Base-by-base conservation (phyloP, 2,797 vertebrate species). In the Micropoecilia bifurca region DNA sequence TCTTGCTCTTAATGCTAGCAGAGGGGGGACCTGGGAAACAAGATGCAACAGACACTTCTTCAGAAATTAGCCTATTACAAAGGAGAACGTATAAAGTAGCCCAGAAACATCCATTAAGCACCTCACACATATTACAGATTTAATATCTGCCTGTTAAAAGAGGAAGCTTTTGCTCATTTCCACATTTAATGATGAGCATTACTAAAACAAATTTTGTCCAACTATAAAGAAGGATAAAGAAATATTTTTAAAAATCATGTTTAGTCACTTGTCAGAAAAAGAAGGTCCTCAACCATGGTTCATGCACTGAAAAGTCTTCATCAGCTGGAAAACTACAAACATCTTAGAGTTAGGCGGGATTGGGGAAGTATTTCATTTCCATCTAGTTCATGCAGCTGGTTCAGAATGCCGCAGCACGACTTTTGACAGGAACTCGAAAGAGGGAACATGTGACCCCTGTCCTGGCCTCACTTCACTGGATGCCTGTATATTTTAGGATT, bases 1-100 rank as follows among this genome's bases (percentile, higher is more conserved):
- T 96, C 95, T 98, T 98, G 96, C 95, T 96, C 95, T 97, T 98
- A 94, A 97, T 95, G 90, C 94, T 96, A 93, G 96, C 94, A 91
- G 97, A 95, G 86, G 97, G 95, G 77, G 97, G 94, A 96, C 97
- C 97, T 98, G 95, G 92, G 85, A 81, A 80, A 90, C 77, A 53
- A 93, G 80, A 93, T 81, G 89, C 13, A 82, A 82, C 78, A 88
- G 0, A 87, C 6, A 28, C 18, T 68, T 59, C 4, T 55, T 85
- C 80, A 87, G 59, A 81, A 12, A 43, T 4, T 2, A 46, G 68
- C 66, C 71, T 33, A 20, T 43, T 9, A 68, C 30, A 46, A 83
- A 47, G 9, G 61, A 39, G 0, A 47, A 3, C 18, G 47, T 4
- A 57, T 13, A 13, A 68, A n/a, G 16, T 59, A 5, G 77, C 18